phyloP scores from a whole-genome alignment of 2,113 vertebrate genomes.

The Hiodon alosoides region DNA sequence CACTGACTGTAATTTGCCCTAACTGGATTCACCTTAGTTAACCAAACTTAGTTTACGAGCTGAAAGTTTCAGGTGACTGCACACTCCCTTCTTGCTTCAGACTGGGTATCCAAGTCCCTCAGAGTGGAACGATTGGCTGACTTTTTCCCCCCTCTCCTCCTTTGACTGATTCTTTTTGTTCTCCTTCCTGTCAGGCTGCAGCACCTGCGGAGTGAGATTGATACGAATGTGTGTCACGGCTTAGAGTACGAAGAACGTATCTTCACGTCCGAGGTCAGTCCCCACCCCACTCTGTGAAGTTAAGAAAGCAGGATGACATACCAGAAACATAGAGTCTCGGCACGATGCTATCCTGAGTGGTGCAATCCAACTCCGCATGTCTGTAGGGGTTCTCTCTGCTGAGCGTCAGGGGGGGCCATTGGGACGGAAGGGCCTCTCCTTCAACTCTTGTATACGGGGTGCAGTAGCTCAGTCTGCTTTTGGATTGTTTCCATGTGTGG shows the following conservation, averaged over 20 bases:
- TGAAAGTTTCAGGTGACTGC: conserved; percentile 1
- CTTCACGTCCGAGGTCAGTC: conserved; percentile 61
- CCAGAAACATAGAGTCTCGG: too few species aligned
- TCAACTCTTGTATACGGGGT: too few species aligned
- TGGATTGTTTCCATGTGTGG: too few species aligned
- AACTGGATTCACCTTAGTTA: background rate
- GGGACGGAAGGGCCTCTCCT: too few species aligned
- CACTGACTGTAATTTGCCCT: background rate
- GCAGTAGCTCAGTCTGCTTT: too few species aligned
- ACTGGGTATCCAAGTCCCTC: background rate
- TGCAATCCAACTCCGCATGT: too few species aligned
- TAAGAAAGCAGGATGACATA: too few species aligned
- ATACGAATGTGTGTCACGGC: conserved; percentile 39
- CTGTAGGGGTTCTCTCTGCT: too few species aligned
- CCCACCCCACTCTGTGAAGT: too few species aligned
- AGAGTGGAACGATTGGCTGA: background rate
- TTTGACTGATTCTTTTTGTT: background rate
- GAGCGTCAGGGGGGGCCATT: too few species aligned
- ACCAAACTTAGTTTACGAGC: too few species aligned
- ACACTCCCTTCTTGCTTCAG: background rate
- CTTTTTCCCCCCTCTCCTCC: background rate
- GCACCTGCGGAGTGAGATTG: conserved; percentile 45
- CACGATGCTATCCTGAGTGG: too few species aligned
- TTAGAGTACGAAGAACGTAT: conserved; percentile 54
- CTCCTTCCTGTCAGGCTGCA: conserved; percentile 42